These are phyloP conservation scores for Haemorhous mexicanus DNA, from an alignment of 2,113 vertebrate species.

Conservation along the genomic window DNA sequence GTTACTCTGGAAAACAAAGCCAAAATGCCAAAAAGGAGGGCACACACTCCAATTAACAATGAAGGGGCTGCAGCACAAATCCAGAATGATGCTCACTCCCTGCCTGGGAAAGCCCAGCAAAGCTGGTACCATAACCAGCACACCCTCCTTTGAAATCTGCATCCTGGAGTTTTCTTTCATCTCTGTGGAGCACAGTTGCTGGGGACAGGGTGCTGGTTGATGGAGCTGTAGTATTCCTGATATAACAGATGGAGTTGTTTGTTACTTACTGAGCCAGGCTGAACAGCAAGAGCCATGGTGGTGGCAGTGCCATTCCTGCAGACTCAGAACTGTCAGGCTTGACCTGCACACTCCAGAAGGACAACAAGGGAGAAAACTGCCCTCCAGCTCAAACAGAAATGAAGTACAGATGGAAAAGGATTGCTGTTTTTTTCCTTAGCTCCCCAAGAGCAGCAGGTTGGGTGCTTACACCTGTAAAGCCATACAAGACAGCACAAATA, in stretches of 20 bases:
- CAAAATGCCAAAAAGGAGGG: not conserved
- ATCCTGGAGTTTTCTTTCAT: not conserved
- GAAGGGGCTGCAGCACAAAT: not conserved
- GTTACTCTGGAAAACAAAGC: not conserved
- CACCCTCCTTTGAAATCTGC: not conserved
- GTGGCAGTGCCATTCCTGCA: not conserved
- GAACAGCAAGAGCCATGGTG: not conserved
- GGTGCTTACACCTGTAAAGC: not conserved
- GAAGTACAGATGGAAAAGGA: not conserved
- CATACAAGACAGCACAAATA: not conserved
- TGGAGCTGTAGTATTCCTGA: not conserved
- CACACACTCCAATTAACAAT: not conserved
- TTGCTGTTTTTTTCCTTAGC: not conserved
- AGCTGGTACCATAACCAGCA: not conserved
- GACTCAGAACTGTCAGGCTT: fast-evolving
- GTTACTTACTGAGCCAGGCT: not conserved
- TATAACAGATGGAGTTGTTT: not conserved
- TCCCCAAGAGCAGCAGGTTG: not conserved
- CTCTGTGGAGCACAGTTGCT: not conserved
- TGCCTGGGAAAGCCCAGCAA: not conserved
- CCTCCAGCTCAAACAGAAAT: fast-evolving
- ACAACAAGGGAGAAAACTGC: not conserved
- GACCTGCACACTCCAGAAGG: not conserved
- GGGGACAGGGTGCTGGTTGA: not conserved
- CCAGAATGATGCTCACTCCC: not conserved